Conservation (phyloP, 2,888 invertebrate genomes). For the Periphyllus acericola region DNA sequence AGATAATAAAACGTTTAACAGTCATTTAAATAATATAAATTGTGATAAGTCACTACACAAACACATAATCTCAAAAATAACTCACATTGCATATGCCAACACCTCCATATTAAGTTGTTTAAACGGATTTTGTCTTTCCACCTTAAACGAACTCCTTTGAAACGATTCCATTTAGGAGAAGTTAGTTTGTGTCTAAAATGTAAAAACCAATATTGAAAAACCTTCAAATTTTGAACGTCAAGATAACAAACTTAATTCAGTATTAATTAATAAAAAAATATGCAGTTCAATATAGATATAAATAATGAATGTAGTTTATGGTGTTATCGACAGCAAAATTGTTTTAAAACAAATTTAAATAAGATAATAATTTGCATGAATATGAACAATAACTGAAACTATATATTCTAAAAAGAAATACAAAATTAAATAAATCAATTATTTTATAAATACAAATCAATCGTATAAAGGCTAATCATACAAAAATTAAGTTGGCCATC, state of each 20-base stretch:
- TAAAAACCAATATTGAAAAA: constrained; percentile 41
- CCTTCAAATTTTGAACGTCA: neutral
- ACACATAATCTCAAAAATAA: constrained; percentile 65
- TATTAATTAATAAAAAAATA: constrained; percentile 18
- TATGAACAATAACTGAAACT: neutral
- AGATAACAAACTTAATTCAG: constrained; percentile 11
- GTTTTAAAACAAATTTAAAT: constrained; percentile 9
- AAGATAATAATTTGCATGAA: neutral
- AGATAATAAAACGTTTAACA: constrained; percentile 52
- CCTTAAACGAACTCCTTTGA: constrained; percentile 95
- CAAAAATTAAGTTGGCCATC: neutral
- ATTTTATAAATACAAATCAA: neutral
- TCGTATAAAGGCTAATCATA: neutral
- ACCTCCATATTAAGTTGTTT: constrained; percentile 99
- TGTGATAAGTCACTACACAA: constrained; percentile 61
- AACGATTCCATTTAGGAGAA: constrained; percentile 99
- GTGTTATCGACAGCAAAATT: neutral
- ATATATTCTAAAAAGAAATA: neutral
- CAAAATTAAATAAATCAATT: neutral
- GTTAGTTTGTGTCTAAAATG: constrained; percentile 94
- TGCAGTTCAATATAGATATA: constrained; percentile 1
- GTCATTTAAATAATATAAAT: constrained; percentile 51
- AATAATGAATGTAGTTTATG: constrained; percentile 24
- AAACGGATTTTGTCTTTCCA: constrained; percentile 99
- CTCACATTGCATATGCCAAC: constrained; percentile 99